These are phyloP conservation scores for Chamaea fasciata DNA, from an alignment of 2,113 vertebrate species.

Conservation along the genomic window DNA sequence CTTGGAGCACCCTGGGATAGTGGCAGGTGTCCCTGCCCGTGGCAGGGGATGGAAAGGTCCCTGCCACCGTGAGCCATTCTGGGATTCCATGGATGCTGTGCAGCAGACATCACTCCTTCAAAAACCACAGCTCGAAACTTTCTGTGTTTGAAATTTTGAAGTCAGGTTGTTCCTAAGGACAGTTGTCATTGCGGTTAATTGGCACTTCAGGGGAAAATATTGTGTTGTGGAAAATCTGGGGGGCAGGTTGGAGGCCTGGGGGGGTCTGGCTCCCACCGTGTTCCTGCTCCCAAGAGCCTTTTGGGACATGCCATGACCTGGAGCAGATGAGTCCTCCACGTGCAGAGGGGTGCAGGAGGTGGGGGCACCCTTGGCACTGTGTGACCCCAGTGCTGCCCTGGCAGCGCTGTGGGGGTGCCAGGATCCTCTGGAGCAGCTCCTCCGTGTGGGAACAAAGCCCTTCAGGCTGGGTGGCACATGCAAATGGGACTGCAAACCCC, in stretches of 20 bases:
- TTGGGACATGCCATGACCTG: neutral
- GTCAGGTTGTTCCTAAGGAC: neutral
- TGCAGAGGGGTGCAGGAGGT: neutral
- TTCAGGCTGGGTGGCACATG: neutral
- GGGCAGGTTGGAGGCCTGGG: rapidly evolving
- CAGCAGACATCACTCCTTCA: neutral
- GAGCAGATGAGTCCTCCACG: neutral
- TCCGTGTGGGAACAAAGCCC: neutral
- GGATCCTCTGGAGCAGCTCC: neutral
- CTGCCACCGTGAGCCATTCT: neutral
- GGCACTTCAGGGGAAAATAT: neutral
- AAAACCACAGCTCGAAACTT: neutral
- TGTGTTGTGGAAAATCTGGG: neutral
- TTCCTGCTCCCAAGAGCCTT: neutral
- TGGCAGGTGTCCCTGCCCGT: neutral
- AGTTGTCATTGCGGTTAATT: neutral
- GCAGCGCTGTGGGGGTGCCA: rapidly evolving
- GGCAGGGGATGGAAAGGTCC: neutral
- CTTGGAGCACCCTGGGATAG: rapidly evolving
- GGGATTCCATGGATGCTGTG: neutral
- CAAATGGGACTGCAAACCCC: neutral
- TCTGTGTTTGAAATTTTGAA: neutral
- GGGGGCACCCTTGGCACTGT: rapidly evolving
- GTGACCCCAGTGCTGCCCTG: neutral
- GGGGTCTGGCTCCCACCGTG: neutral